These are phyloP conservation scores for Brachionus paranguensis DNA, from an alignment of 1,140 invertebrate genomes.

Conservation along the genomic window DNA sequence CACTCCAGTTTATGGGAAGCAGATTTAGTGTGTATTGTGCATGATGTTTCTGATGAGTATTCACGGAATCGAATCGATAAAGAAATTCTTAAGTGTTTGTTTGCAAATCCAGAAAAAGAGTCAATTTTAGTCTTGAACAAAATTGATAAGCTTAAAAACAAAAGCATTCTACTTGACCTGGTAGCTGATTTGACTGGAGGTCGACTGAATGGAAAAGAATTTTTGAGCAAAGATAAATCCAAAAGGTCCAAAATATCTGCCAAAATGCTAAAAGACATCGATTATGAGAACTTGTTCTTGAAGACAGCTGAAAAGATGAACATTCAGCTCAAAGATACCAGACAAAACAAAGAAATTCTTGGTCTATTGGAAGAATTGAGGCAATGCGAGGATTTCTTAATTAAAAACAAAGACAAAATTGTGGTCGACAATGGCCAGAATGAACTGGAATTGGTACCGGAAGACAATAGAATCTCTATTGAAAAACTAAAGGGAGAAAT, in stretches of 20 bases:
- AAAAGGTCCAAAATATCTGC: background rate
- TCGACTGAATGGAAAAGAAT: conserved; percentile 46
- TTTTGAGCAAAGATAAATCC: conserved; percentile 2
- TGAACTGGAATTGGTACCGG: background rate
- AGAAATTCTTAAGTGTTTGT: conserved; percentile 66
- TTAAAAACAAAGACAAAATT: conserved; percentile 6
- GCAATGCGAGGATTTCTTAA: conserved; percentile 12
- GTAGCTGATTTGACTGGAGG: conserved; percentile 66
- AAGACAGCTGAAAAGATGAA: conserved; percentile 40
- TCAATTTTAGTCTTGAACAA: conserved; percentile 82
- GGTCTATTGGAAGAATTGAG: conserved; percentile 18
- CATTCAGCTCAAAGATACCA: background rate
- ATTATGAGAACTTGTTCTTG: conserved; percentile 39
- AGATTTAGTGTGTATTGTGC: conserved; percentile 76
- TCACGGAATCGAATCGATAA: conserved; percentile 64
- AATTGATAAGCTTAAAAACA: conserved; percentile 72
- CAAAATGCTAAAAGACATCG: conserved; percentile 35
- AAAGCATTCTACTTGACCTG: conserved; percentile 67
- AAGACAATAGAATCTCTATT: background rate
- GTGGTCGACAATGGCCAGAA: background rate
- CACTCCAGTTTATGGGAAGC: conserved; percentile 64
- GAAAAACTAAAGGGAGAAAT: conserved; percentile 29
- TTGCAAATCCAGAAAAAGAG: conserved; percentile 62
- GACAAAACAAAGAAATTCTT: background rate
- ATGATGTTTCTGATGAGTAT: conserved; percentile 71